Evolutionary conservation across 2,113 vertebrate genomes (phyloP).

Genomic region (Poecile atricapillus): DNA sequence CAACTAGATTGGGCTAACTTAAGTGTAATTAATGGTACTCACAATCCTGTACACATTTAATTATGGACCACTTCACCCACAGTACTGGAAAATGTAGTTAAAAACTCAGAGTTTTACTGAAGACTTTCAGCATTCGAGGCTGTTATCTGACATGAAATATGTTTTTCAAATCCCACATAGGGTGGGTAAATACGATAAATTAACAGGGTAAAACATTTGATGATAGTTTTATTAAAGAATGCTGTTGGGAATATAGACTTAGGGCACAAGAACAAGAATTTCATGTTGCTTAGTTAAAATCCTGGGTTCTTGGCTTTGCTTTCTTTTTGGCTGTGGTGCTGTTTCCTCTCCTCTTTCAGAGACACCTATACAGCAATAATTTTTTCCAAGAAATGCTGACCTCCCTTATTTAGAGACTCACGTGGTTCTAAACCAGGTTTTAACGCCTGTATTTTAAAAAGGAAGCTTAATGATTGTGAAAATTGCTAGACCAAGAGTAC

Average conservation of each 20-base stretch:
- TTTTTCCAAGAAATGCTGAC: neutral
- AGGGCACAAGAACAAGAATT: neutral
- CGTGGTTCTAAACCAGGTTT: constrained; percentile 17
- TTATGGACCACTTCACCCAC: neutral
- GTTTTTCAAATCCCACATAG: neutral
- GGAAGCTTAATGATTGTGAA: constrained; percentile 2
- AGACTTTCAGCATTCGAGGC: neutral
- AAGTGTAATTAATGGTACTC: constrained; percentile 44
- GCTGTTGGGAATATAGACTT: neutral
- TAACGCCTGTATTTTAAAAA: constrained; percentile 7
- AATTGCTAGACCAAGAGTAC: neutral
- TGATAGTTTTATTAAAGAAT: neutral
- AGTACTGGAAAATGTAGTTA: neutral
- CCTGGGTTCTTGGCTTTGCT: neutral
- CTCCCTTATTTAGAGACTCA: neutral
- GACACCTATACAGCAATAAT: neutral
- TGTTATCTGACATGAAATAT: neutral
- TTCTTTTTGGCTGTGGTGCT: neutral
- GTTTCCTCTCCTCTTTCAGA: neutral
- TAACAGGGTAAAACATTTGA: neutral
- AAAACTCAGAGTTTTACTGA: neutral
- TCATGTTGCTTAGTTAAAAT: neutral
- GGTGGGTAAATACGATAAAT: neutral
- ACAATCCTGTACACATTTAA: neutral
- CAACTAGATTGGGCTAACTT: neutral